Evolutionary conservation across 2,888 invertebrate genomes (phyloP), one percentile per base, ranked within the genome.

Genomic region (Heliconius sara): DNA sequence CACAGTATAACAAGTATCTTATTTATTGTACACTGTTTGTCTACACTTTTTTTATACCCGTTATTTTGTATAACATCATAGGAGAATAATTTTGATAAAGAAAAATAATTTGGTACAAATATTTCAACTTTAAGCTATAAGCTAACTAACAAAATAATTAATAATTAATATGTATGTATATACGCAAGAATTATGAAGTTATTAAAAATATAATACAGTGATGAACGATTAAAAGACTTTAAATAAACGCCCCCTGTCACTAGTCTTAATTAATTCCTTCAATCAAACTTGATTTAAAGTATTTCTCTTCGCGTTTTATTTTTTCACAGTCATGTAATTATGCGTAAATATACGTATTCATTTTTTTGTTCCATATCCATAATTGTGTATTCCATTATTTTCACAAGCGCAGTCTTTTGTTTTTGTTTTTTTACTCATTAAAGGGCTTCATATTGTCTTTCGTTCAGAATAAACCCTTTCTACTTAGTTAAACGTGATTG

Each of bases 251-350:
- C 73, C 34, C 52, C 34, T 73, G 66, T 73, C 78, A 57, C 57
- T 30, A 72, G 43, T 16, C 25, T n/a, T 72, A 72, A 77, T 72
- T 78, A 67, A 60, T 73, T 66, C 66, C 39, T 73, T 73, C 73
- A 78, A 79, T 79, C 75, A 63, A 79, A 79, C 74, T 70, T 75
- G 75, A 75, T 68, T 75, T 68, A 70, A 74, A 47, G 27, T n/a
- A 70, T 79, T 63, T 79, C 43, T 67, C 25, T n/a, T 65, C 63
- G 60, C 25, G 68, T 68, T 68, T 75, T 75, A 75, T 75, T 63
- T 68, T 63, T 60, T 70, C 63, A 65, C 67, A 60, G 39, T 60
- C 57, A 75, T 60, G 57, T 74, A 68, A 78, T 78, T 66, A 73
- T 25, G 66, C 13, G 34, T 73, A 67, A 74, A 67, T 65, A 66